Base-by-base conservation (phyloP, 1,140 invertebrate genomes). In the Bombus waltoni region DNA sequence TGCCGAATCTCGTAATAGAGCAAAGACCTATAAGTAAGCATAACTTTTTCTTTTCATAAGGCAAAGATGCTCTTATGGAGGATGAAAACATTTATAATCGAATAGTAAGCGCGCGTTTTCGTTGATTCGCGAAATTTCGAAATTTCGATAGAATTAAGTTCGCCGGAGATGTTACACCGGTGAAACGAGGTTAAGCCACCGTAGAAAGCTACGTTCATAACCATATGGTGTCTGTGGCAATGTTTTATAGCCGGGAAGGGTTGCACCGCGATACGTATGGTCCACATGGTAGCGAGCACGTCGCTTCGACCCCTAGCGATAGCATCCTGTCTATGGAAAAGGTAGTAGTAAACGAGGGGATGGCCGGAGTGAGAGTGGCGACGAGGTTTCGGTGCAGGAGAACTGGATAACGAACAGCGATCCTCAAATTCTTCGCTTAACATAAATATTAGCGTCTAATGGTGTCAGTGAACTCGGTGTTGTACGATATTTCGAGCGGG, bases 221-320 rank as follows among this genome's bases (percentile, higher is more conserved):
- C 89, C 89, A 91, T 91, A 90, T 91, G 90, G 90, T 87, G 84
- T 90, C 75, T 90, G 82, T 74, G 85, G 90, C 77, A 82, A 88
- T 90, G 90, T 91, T 91, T 89, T 87, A 87, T 68, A 66, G 42
- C 44, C 74, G 83, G 47, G 89, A 91, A 90, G 85, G 83, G 89
- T 90, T 90, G 78, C 65, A 42, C 66, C 32, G 38, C 42, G 44
- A 85, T 66, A 75, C 71, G 81, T 86, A 86, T 83, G 80, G 76
- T 90, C 87, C 86, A 88, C 89, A 86, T 88, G 72, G 66, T 86
- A 78, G 83, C 89, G 53, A 83, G 66, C 40, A 28, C 59, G 40
- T 57, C 35, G 81, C 35, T 44, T 85, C 82, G 79, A 90, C 80
- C 89, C 68, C 57, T 66, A 53, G 47, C 47, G 47, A 88, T 86